phyloP scores from a whole-genome alignment of 2,888 invertebrate species.

The Drosophila tanythrix region DNA sequence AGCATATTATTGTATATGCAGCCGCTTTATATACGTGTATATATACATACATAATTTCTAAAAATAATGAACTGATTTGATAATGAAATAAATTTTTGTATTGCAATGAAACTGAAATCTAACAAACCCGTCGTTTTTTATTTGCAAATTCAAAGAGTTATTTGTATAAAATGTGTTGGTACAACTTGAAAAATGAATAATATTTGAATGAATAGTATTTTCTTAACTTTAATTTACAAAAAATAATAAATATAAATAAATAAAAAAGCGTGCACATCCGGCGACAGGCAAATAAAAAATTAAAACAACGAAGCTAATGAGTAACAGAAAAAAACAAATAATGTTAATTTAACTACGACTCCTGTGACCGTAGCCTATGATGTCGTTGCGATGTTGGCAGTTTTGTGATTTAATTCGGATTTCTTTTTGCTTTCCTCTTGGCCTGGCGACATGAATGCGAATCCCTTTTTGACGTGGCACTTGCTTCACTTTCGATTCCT shows the following conservation, averaged over 20 bases:
- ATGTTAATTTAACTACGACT: slow-evolving; percentile 18
- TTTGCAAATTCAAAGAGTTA: slow-evolving; percentile 6
- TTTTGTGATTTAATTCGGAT: slow-evolving; percentile 32
- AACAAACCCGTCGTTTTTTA: slow-evolving; percentile 7
- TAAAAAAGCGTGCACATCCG: slow-evolving; percentile 21
- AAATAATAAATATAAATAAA: slow-evolving; percentile 41
- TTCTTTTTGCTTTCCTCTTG: slow-evolving; percentile 49
- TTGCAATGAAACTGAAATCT: slow-evolving; percentile 23
- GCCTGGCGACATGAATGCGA: slow-evolving; percentile 40
- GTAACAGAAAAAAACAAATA: slow-evolving; percentile 23
- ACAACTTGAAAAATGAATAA: slow-evolving; percentile 11
- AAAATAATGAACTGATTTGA: slow-evolving; percentile 56
- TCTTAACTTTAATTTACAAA: slow-evolving; percentile 24
- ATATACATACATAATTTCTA: slow-evolving; percentile 32
- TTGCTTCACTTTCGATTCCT: slow-evolving; percentile 64
- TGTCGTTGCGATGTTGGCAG: slow-evolving; percentile 22
- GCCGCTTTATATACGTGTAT: slow-evolving; percentile 30
- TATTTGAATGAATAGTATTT: background rate
- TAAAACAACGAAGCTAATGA: slow-evolving; percentile 25
- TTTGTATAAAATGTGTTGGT: background rate
- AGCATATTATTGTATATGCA: slow-evolving; percentile 49
- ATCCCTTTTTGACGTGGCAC: slow-evolving; percentile 37
- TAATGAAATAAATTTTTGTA: slow-evolving; percentile 52
- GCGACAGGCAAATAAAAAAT: slow-evolving; percentile 14
- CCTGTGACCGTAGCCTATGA: slow-evolving; percentile 3